These are phyloP conservation scores for Phrynosoma platyrhinos DNA, from an alignment of 2,113 vertebrate species.

Conservation along the genomic window DNA sequence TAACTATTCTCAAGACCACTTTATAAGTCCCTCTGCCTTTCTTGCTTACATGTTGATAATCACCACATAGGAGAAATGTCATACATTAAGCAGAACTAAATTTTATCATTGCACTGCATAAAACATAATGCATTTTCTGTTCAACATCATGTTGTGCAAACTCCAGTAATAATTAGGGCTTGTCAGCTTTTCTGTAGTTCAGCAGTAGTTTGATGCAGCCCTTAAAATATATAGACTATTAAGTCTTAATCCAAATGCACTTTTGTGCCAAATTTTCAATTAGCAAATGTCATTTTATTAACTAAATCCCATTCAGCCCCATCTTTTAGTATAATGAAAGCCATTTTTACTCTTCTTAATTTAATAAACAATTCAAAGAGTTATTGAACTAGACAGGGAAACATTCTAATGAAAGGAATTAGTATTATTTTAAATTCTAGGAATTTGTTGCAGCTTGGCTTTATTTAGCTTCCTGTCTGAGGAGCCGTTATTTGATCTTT, in stretches of 20 bases:
- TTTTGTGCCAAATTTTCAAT: conserved; percentile 68
- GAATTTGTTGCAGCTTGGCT: conserved; percentile 33
- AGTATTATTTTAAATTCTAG: conserved; percentile 10
- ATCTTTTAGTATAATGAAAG: conserved; percentile 63
- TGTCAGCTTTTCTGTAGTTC: conserved; percentile 58
- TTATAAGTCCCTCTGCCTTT: conserved; percentile 27
- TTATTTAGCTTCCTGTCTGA: conserved; percentile 3
- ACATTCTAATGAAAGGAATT: conserved; percentile 37
- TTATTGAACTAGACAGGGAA: conserved; percentile 43
- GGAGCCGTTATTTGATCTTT: conserved; percentile 7
- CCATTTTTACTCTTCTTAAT: conserved; percentile 58
- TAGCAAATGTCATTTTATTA: conserved; percentile 61
- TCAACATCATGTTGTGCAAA: conserved; percentile 56
- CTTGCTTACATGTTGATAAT: conserved; percentile 4
- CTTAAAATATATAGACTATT: conserved; percentile 58
- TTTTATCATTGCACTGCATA: conserved; percentile 42
- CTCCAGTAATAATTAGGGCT: conserved; percentile 55
- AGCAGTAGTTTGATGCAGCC: conserved; percentile 62
- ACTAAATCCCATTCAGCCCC: conserved; percentile 52
- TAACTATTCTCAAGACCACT: conserved; percentile 39
- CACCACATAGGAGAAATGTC: neutral
- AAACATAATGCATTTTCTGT: conserved; percentile 61
- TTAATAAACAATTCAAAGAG: conserved; percentile 43
- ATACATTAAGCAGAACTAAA: neutral
- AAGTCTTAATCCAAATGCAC: conserved; percentile 57